These are phyloP conservation scores for Aleiodes alternator DNA, from an alignment of 2,888 invertebrate genomes.

Conservation along the genomic window DNA sequence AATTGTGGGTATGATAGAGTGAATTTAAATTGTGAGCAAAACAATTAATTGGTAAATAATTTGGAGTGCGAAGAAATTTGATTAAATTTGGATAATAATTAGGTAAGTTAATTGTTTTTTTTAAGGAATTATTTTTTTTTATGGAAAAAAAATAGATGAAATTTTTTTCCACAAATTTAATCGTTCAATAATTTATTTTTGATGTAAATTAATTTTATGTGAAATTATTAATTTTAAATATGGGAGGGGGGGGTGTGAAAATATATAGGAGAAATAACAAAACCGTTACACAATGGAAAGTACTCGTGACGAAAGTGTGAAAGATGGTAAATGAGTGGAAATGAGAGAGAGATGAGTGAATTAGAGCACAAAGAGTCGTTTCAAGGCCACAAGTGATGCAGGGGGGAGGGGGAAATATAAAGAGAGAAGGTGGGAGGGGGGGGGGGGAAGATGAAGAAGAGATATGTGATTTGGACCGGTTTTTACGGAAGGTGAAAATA, in stretches of 20 bases:
- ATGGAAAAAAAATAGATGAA: too few relatives aligned
- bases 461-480: neutral
- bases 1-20: constrained; percentile 8
- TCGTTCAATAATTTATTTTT: too few relatives aligned
- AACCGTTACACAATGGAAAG: constrained; percentile 75
- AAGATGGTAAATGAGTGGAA: constrained; percentile 30
- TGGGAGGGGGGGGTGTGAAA: constrained; percentile 36
- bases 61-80: neutral
- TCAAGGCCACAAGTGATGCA: constrained; percentile 66
- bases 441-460: neutral
- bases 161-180: too few relatives aligned
- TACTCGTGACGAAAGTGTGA: constrained; percentile 68
- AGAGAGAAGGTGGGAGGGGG: constrained; percentile 9
- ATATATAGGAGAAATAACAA: constrained; percentile 47
- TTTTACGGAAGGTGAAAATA: constrained; percentile 41
- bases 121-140: constrained; percentile 37
- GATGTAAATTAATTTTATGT: constrained; percentile 6
- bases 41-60: neutral
- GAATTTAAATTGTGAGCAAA: neutral
- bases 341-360: constrained; percentile 62
- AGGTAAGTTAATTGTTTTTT: neutral
- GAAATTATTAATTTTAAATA: constrained; percentile 37
- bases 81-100: too few relatives aligned
- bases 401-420: neutral
- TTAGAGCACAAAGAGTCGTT: constrained; percentile 73